Conservation (phyloP, 2,888 invertebrate genomes). For the Apodemia hepburni region DNA sequence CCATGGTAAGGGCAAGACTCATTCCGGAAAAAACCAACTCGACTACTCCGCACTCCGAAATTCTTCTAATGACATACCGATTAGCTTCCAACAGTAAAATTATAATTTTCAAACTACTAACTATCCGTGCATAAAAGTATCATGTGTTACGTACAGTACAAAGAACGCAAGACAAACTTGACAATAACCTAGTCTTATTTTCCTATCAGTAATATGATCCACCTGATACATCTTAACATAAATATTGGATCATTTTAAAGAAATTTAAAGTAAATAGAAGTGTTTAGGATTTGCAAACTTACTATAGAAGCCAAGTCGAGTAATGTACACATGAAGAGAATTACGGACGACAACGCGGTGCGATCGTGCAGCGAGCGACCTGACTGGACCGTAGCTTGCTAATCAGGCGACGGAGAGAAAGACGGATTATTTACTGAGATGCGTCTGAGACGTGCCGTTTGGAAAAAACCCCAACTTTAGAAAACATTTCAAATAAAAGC, state of each 20-base stretch:
- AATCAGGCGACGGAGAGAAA: conserved; percentile 71
- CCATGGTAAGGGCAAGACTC: conserved; percentile 46
- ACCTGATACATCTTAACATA: conserved; percentile 49
- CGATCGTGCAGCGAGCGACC: conserved; percentile 45
- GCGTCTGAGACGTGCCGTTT: conserved; percentile 76
- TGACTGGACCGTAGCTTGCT: conserved; percentile 47
- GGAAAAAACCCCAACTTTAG: conserved; percentile 57
- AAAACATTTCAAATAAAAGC: conserved; percentile 54
- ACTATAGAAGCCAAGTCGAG: conserved; percentile 71
- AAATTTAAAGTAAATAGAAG: conserved; percentile 59
- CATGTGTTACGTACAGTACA: conserved; percentile 69
- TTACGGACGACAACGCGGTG: conserved; percentile 60
- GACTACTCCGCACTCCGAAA: conserved; percentile 61
- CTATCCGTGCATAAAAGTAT: conserved; percentile 74
- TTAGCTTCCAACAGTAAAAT: conserved; percentile 68
- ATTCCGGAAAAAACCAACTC: conserved; percentile 48
- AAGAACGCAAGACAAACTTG: conserved; percentile 61
- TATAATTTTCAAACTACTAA: conserved; percentile 59
- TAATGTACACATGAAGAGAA: conserved; percentile 60
- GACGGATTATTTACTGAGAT: conserved; percentile 75
- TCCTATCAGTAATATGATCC: conserved; percentile 65
- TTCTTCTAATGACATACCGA: conserved; percentile 65
- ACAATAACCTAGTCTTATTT: conserved; percentile 70
- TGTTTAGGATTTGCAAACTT: conserved; percentile 63
- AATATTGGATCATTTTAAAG: conserved; percentile 49